A percentile compares a stretch with the other conserved stretches of the same genome.
Evolutionary conservation across 2,888 invertebrate species (phyloP).

Genomic region (Amphipoea oculea): DNA sequence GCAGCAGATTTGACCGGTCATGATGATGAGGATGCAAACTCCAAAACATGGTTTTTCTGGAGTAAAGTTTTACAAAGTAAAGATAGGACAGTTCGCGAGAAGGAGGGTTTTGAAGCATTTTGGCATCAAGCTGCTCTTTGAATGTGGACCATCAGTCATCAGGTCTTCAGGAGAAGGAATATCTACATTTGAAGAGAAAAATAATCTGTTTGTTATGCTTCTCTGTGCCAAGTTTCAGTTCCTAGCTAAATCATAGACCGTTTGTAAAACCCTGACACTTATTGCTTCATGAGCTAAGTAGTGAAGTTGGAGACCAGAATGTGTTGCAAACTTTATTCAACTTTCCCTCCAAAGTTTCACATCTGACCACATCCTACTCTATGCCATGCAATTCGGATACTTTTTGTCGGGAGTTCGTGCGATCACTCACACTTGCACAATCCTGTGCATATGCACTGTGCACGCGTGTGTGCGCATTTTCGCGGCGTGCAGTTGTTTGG

Average conservation of each 20-base stretch:
- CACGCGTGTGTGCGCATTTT: slow-evolving; percentile 78
- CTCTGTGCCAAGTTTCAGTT: background rate
- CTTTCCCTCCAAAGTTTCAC: slow-evolving; percentile 37
- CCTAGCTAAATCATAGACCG: background rate
- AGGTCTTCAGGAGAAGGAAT: too few species aligned
- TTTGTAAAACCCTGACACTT: background rate
- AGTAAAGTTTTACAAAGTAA: too few species aligned
- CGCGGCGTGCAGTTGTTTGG: slow-evolving; percentile 84
- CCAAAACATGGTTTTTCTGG: background rate
- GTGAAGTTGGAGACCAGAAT: background rate
- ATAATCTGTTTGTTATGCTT: background rate
- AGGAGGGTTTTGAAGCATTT: background rate
- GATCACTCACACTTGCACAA: slow-evolving; percentile 60
- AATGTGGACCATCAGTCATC: background rate
- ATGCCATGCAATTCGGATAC: slow-evolving; percentile 84
- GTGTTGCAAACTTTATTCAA: background rate
- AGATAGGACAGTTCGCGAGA: background rate
- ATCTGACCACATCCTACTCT: slow-evolving; percentile 67
- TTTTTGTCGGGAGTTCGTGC: slow-evolving; percentile 79
- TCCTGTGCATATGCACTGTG: slow-evolving; percentile 48
- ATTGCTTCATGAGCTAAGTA: background rate
- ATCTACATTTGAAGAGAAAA: background rate
- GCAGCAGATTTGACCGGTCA: background rate
- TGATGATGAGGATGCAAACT: background rate
- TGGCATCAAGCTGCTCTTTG: background rate